Conservation (phyloP, 37 sponge, comb jelly and placozoan genomes). For the Aphrocallistes beatrix region DNA sequence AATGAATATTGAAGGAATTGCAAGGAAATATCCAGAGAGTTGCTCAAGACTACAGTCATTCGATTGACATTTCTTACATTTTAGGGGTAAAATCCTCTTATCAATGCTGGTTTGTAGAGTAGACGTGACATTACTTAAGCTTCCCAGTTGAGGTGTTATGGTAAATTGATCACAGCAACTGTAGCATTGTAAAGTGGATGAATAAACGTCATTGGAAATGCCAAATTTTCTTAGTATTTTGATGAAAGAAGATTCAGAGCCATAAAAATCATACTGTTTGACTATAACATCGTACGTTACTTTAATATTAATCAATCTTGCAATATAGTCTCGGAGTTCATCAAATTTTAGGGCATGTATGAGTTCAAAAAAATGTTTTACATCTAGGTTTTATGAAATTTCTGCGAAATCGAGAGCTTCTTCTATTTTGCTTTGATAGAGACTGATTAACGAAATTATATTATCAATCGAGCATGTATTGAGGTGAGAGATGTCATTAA, state of each 20-base stretch:
- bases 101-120: neutral
- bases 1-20: neutral
- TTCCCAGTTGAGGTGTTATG: neutral
- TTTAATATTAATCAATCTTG: neutral
- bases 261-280: neutral
- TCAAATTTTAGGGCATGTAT: neutral
- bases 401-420: neutral
- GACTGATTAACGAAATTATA: neutral
- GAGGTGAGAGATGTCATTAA: neutral
- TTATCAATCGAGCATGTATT: neutral
- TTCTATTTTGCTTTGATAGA: neutral
- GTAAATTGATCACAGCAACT: neutral
- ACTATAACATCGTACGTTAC: neutral
- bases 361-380: neutral
- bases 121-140: neutral
- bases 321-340: neutral
- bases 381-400: neutral
- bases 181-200: neutral
- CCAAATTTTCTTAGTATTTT: neutral
- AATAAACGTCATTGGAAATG: neutral
- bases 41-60: neutral
- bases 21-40: neutral
- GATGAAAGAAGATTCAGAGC: neutral
- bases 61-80: neutral
- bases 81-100: neutral